Conservation (phyloP, 2,888 invertebrate genomes). For the Danaus chrysippus region DNA sequence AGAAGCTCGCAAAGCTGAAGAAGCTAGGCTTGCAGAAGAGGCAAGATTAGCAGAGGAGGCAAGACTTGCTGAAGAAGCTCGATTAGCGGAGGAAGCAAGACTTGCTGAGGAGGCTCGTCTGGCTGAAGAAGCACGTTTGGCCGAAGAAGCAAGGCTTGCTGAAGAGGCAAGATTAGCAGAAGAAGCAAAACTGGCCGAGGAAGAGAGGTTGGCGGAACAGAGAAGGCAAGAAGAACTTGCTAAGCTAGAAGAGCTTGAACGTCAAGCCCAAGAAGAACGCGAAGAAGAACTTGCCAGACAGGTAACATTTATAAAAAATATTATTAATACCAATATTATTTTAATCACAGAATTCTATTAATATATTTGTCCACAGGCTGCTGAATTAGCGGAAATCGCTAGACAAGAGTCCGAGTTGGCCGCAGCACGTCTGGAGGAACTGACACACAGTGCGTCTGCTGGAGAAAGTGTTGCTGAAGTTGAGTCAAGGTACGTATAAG, state of each 20-base stretch:
- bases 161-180: constrained; percentile 52
- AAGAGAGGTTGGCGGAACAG: constrained; percentile 67
- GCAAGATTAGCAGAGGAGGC: constrained; percentile 64
- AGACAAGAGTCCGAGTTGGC: constrained; percentile 79
- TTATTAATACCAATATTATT: neutral
- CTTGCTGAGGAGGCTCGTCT: constrained; percentile 59
- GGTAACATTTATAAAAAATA: constrained; percentile 41
- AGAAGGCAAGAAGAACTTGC: constrained; percentile 68
- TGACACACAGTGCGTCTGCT: constrained; percentile 65
- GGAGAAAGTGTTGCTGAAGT: constrained; percentile 57
- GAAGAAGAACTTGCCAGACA: constrained; percentile 84
- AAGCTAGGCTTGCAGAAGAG: constrained; percentile 65
- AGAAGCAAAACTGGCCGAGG: constrained; percentile 58
- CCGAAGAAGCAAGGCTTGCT: constrained; percentile 71
- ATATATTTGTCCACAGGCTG: constrained; percentile 67
- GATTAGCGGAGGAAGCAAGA: constrained; percentile 64
- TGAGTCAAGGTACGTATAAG: constrained; percentile 49
- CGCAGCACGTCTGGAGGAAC: constrained; percentile 79
- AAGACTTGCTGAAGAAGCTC: constrained; percentile 68
- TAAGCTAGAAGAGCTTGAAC: constrained; percentile 79
- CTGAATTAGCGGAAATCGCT: constrained; percentile 83
- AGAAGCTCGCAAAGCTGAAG: constrained; percentile 63
- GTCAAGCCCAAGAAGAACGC: constrained; percentile 81
- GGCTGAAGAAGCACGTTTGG: constrained; percentile 64
- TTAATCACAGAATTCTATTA: neutral